Evolutionary conservation across 2,888 invertebrate species (phyloP), one percentile per base, ranked within the genome.

Genomic region (Dromius quadrimaculatus): DNA sequence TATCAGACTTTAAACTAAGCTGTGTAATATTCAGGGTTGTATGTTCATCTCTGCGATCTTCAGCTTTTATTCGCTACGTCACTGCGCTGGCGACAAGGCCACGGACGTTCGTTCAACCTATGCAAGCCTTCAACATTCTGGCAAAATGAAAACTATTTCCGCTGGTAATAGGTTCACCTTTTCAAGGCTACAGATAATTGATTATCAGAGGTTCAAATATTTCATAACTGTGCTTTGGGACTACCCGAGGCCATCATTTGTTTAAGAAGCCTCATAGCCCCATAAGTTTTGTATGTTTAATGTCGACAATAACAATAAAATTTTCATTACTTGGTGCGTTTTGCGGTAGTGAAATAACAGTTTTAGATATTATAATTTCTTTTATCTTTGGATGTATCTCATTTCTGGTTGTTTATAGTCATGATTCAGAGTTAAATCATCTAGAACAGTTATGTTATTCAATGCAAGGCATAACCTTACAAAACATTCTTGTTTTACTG

Each of bases 91-190:
- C 50, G 28, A 36, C 66, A 66, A 66, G 66, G 66, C 66, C 66
- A 66, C 57, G 66, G 66, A 57, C 66, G 66, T 66, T 66, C 66
- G 41, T 66, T 66, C 54, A 54, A 54, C 66, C 17, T 47, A 50
- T 13, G 43, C 23, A n/a, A 23, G 28, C 1, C n/a, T n/a, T n/a
- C 28, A 28, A 54, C 28, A 54, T 23, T 47, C 22, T 22, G 50
- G 50, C 50, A 54, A 54, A 54, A 54, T 54, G 50, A 15, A 32
- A 54, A 54, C 50, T 54, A 54, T 54, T 54, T 54, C 50, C 50
- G 50, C 17, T 6, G 28, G 41, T 41, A 41, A 41, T 41, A 41
- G 41, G 6, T 41, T 41, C 41, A 15, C 13, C 41, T 11, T 15
- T 41, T 41, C 41, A 41, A 41, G 41, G 41, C 15, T 41, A 15